phyloP scores from a whole-genome alignment of 2,113 vertebrate genomes.

The Elephas maximus region DNA sequence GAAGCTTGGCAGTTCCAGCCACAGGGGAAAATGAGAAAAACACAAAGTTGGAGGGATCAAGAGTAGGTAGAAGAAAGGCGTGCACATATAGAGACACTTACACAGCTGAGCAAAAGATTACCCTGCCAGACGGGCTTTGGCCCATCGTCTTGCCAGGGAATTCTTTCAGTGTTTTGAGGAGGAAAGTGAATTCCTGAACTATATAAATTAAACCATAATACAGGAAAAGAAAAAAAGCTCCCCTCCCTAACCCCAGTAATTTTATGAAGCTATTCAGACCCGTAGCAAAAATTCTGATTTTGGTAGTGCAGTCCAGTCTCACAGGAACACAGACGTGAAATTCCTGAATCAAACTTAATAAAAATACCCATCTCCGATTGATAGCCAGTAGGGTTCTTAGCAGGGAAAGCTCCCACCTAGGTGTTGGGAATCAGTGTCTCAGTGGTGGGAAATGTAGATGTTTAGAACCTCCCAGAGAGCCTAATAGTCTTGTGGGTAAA shows the following conservation, averaged over 20 bases:
- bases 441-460: background rate
- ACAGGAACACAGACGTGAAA: background rate
- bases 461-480: background rate
- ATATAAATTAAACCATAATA: background rate
- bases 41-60: background rate
- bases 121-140: background rate
- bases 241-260: rapidly evolving
- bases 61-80: background rate
- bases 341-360: background rate
- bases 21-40: background rate
- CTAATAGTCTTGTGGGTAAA: background rate
- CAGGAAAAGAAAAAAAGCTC: background rate
- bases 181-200: conserved; percentile 6
- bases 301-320: background rate
- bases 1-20: background rate
- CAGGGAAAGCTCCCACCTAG: background rate
- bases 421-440: background rate
- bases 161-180: background rate
- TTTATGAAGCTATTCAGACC: background rate
- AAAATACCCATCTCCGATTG: background rate
- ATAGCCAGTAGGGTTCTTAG: background rate
- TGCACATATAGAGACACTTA: background rate
- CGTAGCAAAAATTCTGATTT: background rate
- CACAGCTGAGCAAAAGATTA: background rate
- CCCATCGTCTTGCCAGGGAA: background rate